phyloP scores from a whole-genome alignment of 1,140 invertebrate species.

The Diorhabda elongata region DNA sequence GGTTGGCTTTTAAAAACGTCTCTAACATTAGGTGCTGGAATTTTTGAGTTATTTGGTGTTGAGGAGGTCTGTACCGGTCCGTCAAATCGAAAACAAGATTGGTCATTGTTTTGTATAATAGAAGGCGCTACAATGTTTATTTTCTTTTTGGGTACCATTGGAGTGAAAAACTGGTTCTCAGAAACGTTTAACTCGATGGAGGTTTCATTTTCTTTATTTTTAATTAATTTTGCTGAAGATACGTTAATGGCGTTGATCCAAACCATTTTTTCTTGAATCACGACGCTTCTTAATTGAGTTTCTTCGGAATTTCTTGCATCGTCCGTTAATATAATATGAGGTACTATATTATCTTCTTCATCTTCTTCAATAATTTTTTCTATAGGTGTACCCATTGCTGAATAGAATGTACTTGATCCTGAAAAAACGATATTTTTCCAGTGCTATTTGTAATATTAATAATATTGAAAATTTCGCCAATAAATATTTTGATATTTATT shows the following conservation, averaged over 20 bases:
- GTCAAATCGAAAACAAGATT: constrained; percentile 22
- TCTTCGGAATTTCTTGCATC: no score
- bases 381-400: neutral
- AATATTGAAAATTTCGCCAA: neutral
- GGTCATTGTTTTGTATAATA: constrained; percentile 20
- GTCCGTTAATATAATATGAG: no score
- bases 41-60: constrained; percentile 23
- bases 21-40: constrained; percentile 13
- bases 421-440: no score
- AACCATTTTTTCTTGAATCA: neutral
- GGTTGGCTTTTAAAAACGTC: constrained; percentile 15
- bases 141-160: constrained; percentile 17
- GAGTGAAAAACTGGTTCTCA: neutral
- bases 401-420: no score
- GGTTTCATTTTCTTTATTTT: neutral
- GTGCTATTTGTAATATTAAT: no score
- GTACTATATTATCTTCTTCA: no score
- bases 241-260: constrained; percentile 11
- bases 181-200: neutral
- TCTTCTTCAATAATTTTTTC: no score
- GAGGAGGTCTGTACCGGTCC: constrained; percentile 25
- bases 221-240: neutral
- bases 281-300: no score
- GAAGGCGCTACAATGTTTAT: constrained; percentile 25
- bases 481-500: no score